Conservation (phyloP, 1,140 invertebrate species). For the Varroa destructor region DNA sequence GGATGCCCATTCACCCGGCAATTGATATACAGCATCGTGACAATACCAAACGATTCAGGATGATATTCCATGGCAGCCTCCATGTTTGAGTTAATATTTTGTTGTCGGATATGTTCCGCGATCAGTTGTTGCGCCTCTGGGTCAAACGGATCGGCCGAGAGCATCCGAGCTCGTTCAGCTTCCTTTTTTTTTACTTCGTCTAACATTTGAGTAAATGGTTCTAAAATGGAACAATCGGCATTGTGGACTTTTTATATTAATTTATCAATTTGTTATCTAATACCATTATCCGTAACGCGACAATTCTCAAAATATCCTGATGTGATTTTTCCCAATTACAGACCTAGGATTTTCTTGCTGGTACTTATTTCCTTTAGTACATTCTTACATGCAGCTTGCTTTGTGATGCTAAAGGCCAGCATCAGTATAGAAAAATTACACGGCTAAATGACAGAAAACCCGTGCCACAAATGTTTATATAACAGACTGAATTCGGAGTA, state of each 20-base stretch:
- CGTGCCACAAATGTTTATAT: no score
- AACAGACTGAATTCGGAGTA: no score
- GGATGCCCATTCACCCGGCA: slow-evolving; percentile 87
- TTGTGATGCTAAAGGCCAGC: no score
- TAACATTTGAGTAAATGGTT: slow-evolving; percentile 65
- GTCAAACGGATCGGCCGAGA: slow-evolving; percentile 87
- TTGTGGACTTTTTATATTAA: neutral
- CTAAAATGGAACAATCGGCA: slow-evolving; percentile 41
- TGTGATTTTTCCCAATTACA: no score
- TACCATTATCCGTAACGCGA: neutral
- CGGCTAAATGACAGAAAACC: no score
- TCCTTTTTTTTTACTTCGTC: slow-evolving; percentile 63
- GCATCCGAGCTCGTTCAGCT: slow-evolving; percentile 65
- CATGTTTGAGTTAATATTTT: slow-evolving; percentile 97
- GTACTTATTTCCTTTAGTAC: no score
- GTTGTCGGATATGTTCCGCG: slow-evolving; percentile 79
- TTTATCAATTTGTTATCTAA: neutral
- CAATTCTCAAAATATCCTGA: neutral
- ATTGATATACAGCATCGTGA: slow-evolving; percentile 93
- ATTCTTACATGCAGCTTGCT: no score
- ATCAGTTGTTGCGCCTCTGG: slow-evolving; percentile 82
- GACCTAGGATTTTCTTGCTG: no score
- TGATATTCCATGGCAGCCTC: slow-evolving; percentile 95
- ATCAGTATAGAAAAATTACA: no score
- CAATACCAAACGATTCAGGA: slow-evolving; percentile 92